phyloP scores from a whole-genome alignment of 2,888 invertebrate species.

The Strigamia crassipes region DNA sequence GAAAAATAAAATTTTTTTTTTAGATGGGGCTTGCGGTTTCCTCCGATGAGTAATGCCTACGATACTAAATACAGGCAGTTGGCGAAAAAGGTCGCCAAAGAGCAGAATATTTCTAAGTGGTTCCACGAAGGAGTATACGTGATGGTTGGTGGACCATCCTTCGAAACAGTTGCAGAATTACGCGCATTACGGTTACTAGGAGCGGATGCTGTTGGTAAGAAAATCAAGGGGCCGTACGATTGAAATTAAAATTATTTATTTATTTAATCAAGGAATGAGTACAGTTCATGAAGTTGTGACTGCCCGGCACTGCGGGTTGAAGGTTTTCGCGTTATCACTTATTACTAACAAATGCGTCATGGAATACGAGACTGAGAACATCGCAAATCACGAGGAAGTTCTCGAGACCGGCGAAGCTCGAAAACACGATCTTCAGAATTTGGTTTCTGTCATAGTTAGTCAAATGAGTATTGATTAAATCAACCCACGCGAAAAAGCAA shows the following conservation, averaged over 20 bases:
- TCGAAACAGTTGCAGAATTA: slow-evolving; percentile 92
- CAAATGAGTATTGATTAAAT: slow-evolving; percentile 26
- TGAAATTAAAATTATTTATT: slow-evolving; percentile 42
- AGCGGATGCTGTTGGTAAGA: slow-evolving; percentile 62
- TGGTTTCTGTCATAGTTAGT: slow-evolving; percentile 60
- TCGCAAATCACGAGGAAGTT: slow-evolving; percentile 89
- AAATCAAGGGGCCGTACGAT: too few relatives aligned
- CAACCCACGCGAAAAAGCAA: too few relatives aligned
- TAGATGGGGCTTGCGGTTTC: slow-evolving; percentile 92
- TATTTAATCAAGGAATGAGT: slow-evolving; percentile 66
- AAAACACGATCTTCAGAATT: slow-evolving; percentile 69
- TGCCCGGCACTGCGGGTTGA: slow-evolving; percentile 89
- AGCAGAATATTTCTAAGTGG: slow-evolving; percentile 72
- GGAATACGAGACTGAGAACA: slow-evolving; percentile 74
- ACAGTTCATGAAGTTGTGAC: slow-evolving; percentile 82
- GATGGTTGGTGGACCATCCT: slow-evolving; percentile 92
- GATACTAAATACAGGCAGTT: slow-evolving; percentile 71
- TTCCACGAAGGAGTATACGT: slow-evolving; percentile 91
- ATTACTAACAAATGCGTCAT: slow-evolving; percentile 89
- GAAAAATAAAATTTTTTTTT: slow-evolving; percentile 36
- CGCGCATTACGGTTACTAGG: slow-evolving; percentile 76
- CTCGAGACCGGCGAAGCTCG: slow-evolving; percentile 72
- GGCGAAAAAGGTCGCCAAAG: slow-evolving; percentile 73
- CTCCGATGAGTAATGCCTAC: slow-evolving; percentile 90
- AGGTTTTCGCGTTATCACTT: slow-evolving; percentile 88